Evolutionary conservation across 1,140 invertebrate genomes (phyloP).

Genomic region (Semibalanus balanoides): DNA sequence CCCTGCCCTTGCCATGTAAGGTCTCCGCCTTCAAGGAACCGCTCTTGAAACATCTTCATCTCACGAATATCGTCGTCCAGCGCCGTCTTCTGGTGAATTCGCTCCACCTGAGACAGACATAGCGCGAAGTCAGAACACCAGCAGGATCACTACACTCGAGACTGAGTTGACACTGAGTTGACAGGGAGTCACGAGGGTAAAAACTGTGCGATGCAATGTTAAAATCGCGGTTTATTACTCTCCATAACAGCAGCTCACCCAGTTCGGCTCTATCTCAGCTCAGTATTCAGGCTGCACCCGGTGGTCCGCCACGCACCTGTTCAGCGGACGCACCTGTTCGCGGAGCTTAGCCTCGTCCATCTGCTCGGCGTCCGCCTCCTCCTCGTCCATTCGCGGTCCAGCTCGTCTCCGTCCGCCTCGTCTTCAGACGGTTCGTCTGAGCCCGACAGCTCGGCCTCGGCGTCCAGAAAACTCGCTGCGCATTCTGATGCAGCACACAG

Average conservation of each 20-base stretch:
- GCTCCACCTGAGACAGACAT: slow-evolving; percentile 21
- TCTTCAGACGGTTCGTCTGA: slow-evolving; percentile 56
- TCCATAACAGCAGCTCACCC: too few species aligned
- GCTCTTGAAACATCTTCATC: slow-evolving; percentile 58
- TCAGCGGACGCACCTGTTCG: slow-evolving; percentile 26
- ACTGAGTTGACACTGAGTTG: too few species aligned
- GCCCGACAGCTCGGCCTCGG: slow-evolving; percentile 72
- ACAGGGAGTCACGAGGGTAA: too few species aligned
- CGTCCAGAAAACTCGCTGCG: slow-evolving; percentile 55
- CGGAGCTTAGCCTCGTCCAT: slow-evolving; percentile 34
- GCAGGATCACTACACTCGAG: too few species aligned
- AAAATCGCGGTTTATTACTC: too few species aligned
- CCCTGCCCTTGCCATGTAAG: slow-evolving; percentile 53
- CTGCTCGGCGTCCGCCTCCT: slow-evolving; percentile 41
- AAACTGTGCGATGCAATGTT: too few species aligned
- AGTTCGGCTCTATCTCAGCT: too few species aligned
- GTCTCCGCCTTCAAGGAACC: slow-evolving; percentile 74
- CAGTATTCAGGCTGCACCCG: too few species aligned
- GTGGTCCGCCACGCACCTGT: too few species aligned
- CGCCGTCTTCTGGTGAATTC: slow-evolving; percentile 37
- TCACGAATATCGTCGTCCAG: slow-evolving; percentile 67
- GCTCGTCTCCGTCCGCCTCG: slow-evolving; percentile 27
- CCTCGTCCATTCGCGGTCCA: slow-evolving; percentile 46
- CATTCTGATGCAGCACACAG: slow-evolving; percentile 8
- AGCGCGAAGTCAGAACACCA: too few species aligned